Evolutionary conservation across 1,140 invertebrate species (phyloP), one percentile per base, ranked within the genome.

Genomic region (Drosophila saltans): DNA sequence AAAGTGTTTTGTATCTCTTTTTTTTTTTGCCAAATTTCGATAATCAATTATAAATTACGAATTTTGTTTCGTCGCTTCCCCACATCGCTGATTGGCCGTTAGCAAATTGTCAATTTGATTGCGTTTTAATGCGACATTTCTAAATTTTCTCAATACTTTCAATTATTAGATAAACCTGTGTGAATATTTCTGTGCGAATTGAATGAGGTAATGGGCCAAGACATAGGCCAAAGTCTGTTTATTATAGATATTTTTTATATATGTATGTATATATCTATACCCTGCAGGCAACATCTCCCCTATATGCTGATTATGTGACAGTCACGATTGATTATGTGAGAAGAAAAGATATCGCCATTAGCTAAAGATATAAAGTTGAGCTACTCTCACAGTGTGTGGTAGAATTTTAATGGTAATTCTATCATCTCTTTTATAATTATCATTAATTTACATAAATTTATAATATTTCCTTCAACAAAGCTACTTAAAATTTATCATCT

Each of bases 71-170:
- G 62, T 36, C 61, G 40, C 59, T 56, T 36, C 33, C 33, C 6
- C 33, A 1, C 33, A 64, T 72, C 26, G 63, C 43, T 58, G 56
- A 68, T 75, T 66, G 80, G 72, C 79, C 83, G 83, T 79, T 88
- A 75, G 81, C 82, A 70, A 36, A 59, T 77, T 77, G 74, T 77
- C 75, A 82, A 70, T 82, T 81, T 86, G 79, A 88, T 86, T 76
- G 75, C 69, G 66, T 63, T 85, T 85, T 88, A 79, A 86, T 86
- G 56, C 73, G 30, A 33, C 39, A 39, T 33, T 39, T 8, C 57
- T 33, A 6, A 9, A 4, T 48, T 30, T 45, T 30, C 10, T 58
- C 41, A 63, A 65, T 57, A 77, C 74, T 70, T 77, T 77, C 83
- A 72, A 67, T 81, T 70, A 79, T 88, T 66, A 78, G 67, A 65